Conservation (phyloP, 2,113 vertebrate genomes). For the Campylorhamphus procurvoides region DNA sequence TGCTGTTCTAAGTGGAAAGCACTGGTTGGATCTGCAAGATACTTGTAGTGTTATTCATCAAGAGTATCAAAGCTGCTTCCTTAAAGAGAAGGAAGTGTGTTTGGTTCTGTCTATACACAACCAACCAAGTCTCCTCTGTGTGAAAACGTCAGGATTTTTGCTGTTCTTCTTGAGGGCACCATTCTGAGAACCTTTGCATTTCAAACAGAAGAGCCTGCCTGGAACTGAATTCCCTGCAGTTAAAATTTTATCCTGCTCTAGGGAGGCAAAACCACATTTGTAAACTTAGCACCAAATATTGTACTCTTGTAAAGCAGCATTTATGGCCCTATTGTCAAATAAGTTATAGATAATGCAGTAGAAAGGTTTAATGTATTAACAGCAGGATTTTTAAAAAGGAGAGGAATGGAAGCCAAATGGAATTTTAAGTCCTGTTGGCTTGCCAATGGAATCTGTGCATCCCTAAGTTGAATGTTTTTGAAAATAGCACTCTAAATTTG, state of each 20-base stretch:
- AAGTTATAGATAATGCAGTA: not conserved
- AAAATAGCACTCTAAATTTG: not conserved
- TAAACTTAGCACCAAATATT: not conserved
- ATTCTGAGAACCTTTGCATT: not conserved
- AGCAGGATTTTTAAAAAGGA: not conserved
- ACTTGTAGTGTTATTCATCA: not conserved
- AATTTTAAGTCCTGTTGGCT: conserved; percentile 21
- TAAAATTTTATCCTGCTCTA: not conserved
- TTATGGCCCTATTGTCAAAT: not conserved
- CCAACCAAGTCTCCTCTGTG: not conserved
- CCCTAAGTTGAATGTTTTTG: not conserved
- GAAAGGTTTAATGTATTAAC: not conserved
- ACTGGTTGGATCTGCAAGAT: not conserved
- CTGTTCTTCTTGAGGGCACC: not conserved
- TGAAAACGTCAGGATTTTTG: fast-evolving
- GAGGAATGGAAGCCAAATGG: conserved; percentile 18
- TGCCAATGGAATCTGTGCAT: not conserved
- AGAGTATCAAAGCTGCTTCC: not conserved
- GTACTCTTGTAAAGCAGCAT: not conserved
- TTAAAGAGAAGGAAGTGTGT: not conserved
- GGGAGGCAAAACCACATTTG: not conserved
- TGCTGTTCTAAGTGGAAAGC: not conserved
- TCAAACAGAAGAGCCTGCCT: not conserved
- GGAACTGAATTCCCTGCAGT: not conserved
- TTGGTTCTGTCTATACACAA: not conserved